Evolutionary conservation across 2,888 invertebrate species (phyloP), one percentile per base, ranked within the genome.

Genomic region (Cephonodes hylas): DNA sequence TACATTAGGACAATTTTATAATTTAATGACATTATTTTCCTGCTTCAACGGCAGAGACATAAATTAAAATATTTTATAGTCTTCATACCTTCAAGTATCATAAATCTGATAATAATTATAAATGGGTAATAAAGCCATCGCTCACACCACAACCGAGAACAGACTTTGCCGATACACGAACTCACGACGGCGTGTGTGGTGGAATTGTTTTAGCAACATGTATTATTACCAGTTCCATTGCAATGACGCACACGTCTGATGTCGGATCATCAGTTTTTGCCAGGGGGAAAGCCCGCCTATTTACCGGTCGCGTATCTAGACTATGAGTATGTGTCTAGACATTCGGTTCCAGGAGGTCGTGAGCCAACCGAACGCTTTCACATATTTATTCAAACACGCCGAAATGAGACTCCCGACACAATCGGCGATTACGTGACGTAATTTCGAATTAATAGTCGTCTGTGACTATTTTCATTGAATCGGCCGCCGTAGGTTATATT

Each of bases 271-370:
- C 76, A 73, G 68, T 72, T 73, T 76, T 79, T 79, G 80, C 73
- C 70, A 73, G 68, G 80, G 83, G 83, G 82, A 83, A 86, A 87
- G 81, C 84, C 86, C 83, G 79, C 79, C 81, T 83, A 77, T 87
- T 84, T 84, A 80, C 74, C 76, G 75, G 74, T 74, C 78, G 83
- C 84, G 83, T 85, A 85, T 86, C 85, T 86, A 88, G 85, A 87
- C 85, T 86, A 84, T 88, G 86, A 88, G 84, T 87, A 83, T 80
- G 79, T 84, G 90, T 91, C 91, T 91, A 91, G 90, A 91, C 89
- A 81, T 56, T 78, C 82, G 79, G 80, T 80, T 89, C 84, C 87
- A 86, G 89, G 87, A 89, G 89, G 88, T 88, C 89, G 85, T 79
- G 79, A 80, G 84, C 80, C 79, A 80, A 75, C 74, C 76, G 72